These are phyloP conservation scores for Pterobdella sp. DNA, from an alignment of 2,888 invertebrate genomes.

Conservation along the genomic window DNA sequence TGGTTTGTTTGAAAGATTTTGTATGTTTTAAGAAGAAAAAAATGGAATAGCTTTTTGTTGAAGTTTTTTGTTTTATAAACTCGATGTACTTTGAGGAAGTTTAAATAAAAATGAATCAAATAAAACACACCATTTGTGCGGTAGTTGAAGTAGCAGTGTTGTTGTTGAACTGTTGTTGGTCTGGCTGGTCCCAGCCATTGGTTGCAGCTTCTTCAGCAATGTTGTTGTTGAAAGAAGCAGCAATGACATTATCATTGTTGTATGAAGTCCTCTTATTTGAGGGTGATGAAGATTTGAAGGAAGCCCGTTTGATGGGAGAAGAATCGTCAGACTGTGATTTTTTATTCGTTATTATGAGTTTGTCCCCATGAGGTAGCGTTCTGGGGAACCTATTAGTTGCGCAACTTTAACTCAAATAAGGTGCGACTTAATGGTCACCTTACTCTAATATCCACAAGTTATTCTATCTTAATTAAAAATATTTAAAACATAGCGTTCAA, in stretches of 20 bases:
- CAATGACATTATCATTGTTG: constrained; percentile 5
- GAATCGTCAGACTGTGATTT: background rate
- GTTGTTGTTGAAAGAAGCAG: background rate
- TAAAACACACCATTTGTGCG: background rate
- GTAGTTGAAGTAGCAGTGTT: background rate
- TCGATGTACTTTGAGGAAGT: background rate
- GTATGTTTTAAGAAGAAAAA: too few relatives aligned
- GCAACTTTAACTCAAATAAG: too few relatives aligned
- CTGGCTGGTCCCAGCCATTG: constrained; percentile 8
- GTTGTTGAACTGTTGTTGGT: constrained; percentile 20
- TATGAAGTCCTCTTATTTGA: background rate
- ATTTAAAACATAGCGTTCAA: too few relatives aligned
- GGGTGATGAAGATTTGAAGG: background rate
- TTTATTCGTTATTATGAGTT: too few relatives aligned
- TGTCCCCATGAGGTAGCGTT: too few relatives aligned
- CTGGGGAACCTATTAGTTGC: too few relatives aligned
- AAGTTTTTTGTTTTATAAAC: background rate
- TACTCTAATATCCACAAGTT: too few relatives aligned
- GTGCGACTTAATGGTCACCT: too few relatives aligned
- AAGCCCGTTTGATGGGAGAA: background rate
- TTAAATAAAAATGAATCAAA: background rate
- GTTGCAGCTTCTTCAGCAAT: constrained; percentile 1
- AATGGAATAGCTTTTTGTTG: too few relatives aligned
- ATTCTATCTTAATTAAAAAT: too few relatives aligned
- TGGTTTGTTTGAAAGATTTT: too few relatives aligned